Evolutionary conservation across 1,140 invertebrate species (phyloP).

Genomic region (Leptinotarsa defecta): DNA sequence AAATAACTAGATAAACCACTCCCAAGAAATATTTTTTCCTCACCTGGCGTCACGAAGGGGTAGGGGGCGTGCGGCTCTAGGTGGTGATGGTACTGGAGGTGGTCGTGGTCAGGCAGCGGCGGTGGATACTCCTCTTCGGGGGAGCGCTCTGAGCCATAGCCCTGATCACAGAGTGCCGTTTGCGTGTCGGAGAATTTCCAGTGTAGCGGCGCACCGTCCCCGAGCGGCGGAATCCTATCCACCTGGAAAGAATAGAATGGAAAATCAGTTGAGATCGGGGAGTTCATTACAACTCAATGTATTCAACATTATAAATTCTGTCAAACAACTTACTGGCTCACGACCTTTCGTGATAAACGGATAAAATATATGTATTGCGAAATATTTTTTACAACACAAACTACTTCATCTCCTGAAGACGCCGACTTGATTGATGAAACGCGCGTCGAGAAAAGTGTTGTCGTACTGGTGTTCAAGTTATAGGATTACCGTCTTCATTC

Average conservation of each 20-base stretch:
- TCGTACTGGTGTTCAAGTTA: too few relatives aligned
- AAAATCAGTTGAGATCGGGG: background rate
- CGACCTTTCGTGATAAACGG: too few relatives aligned
- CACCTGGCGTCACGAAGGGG: slow-evolving; percentile 68
- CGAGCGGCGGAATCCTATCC: slow-evolving; percentile 51
- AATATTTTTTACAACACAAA: too few relatives aligned
- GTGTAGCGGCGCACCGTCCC: slow-evolving; percentile 58
- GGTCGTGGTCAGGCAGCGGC: slow-evolving; percentile 61
- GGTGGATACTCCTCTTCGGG: slow-evolving; percentile 76
- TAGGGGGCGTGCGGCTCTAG: slow-evolving; percentile 63
- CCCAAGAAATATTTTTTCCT: slow-evolving; percentile 42
- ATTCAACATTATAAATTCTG: too few relatives aligned
- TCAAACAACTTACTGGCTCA: too few relatives aligned
- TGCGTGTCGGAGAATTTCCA: slow-evolving; percentile 56
- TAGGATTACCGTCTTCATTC: too few relatives aligned
- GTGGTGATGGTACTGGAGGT: slow-evolving; percentile 57
- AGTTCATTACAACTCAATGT: too few relatives aligned
- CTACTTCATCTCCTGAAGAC: too few relatives aligned
- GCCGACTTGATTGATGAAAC: too few relatives aligned
- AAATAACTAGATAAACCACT: too few relatives aligned
- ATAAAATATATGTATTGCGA: too few relatives aligned
- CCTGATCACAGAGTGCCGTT: slow-evolving; percentile 70
- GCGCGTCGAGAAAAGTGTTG: too few relatives aligned
- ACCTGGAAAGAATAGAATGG: slow-evolving; percentile 38
- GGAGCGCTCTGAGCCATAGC: slow-evolving; percentile 77